Evolutionary conservation across 2,888 invertebrate genomes (phyloP), one percentile per base, ranked within the genome.

Genomic region (Gryllus longicercus): DNA sequence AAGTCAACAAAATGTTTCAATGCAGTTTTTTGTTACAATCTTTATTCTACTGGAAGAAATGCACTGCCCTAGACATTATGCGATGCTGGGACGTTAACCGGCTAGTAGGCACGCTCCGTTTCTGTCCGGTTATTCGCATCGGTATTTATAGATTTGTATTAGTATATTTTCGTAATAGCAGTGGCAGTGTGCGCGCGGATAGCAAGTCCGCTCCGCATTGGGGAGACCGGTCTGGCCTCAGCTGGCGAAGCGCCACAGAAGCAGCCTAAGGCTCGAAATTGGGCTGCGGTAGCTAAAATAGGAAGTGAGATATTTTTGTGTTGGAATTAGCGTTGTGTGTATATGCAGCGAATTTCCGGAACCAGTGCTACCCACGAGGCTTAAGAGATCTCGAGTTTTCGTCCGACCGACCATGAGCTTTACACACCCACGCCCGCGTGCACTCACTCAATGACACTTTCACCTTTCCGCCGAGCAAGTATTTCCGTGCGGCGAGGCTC

Each of bases 151-250:
- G n/a, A 63, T 63, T 63, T 63, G 63, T 18, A 63, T n/a, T 14
- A 63, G 63, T 63, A 63, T 63, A 63, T 63, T 63, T 63, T 63
- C 63, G 63, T n/a, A 18, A 18, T 63, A 63, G 16, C n/a, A 63
- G 16, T n/a, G 14, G 63, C 14, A 18, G 63, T n/a, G 63, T 63
- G n/a, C n/a, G 63, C 63, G n/a, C 63, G n/a, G 63, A 63, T 63
- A n/a, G 63, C 63, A n/a, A 63, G 63, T 63, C 63, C 63, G 63
- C n/a, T 63, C 63, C 63, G n/a, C 63, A 63, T 63, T 63, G 63
- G 38, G 38, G 38, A 38, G 38, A 38, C 38, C 38, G 38, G 63
- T 63, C 63, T 63, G 63, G 63, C 63, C 16, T 63, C 63, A 63
- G 63, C n/a, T 63, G 63, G 63, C 63, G n/a, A 14, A 18, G 14